A percentile compares a stretch with the other conserved stretches of the same genome.
phyloP scores from a whole-genome alignment of 2,888 invertebrate genomes.

The Formica aserva region DNA sequence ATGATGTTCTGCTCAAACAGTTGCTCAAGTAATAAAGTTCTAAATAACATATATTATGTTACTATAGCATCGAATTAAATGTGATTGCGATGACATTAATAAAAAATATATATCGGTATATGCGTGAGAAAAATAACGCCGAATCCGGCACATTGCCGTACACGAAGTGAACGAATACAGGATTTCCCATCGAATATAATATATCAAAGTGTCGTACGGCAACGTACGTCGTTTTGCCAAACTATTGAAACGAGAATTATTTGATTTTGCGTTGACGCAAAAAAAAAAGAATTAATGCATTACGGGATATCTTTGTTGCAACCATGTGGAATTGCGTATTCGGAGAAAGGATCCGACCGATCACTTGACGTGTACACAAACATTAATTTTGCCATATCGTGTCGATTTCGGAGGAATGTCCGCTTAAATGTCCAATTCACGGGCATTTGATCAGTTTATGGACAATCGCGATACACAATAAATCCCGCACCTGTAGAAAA shows the following conservation, averaged over 20 bases:
- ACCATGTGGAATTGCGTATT: not conserved
- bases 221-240: not conserved
- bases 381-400: not conserved
- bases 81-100: conserved; percentile 42
- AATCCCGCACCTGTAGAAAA: conserved; percentile 49
- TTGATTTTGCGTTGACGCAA: not conserved
- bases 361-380: no score
- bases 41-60: conserved; percentile 63
- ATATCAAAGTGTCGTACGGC: not conserved
- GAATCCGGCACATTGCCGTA: not conserved
- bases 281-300: not conserved
- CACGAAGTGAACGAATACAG: not conserved
- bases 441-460: not conserved
- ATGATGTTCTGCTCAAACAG: conserved; percentile 71
- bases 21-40: conserved; percentile 76
- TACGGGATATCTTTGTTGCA: not conserved
- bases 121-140: not conserved
- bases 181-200: not conserved
- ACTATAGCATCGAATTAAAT: conserved; percentile 63
- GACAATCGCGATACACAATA: not conserved
- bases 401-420: not conserved
- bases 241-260: not conserved
- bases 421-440: not conserved
- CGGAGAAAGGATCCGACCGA: not conserved
- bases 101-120: not conserved